These are phyloP conservation scores for Nycticorax nycticorax DNA, from an alignment of 2,113 vertebrate genomes.

Conservation along the genomic window DNA sequence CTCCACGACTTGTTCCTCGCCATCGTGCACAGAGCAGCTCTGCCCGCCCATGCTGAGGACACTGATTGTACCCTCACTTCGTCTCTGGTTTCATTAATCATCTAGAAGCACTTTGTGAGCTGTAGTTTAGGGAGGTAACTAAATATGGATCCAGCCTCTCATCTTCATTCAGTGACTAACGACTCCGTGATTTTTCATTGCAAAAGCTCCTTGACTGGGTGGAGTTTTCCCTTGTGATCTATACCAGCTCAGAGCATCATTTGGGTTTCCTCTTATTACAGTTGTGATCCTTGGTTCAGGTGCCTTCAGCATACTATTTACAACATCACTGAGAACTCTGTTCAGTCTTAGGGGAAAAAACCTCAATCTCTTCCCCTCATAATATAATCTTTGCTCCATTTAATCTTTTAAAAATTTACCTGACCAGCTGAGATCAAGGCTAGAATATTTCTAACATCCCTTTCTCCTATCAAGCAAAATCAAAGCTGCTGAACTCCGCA, in stretches of 20 bases:
- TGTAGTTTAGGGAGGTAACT: neutral
- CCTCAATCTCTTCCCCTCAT: neutral
- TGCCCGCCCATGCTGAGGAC: neutral
- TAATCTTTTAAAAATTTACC: neutral
- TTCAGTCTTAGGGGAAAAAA: neutral
- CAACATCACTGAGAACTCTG: neutral
- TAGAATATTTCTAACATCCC: neutral
- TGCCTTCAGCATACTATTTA: neutral
- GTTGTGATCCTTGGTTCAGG: neutral
- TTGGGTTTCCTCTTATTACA: neutral
- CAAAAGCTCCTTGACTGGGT: neutral
- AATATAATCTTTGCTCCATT: neutral
- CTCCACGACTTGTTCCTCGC: fast-evolving
- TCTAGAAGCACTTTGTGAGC: neutral
- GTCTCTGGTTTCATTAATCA: neutral
- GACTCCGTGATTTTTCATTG: neutral
- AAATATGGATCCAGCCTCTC: neutral
- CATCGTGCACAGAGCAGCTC: neutral
- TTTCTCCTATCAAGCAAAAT: neutral
- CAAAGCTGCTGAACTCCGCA: neutral
- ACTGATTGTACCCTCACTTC: neutral
- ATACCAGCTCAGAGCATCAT: neutral
- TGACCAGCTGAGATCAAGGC: neutral
- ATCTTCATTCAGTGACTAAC: neutral
- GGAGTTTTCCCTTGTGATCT: neutral